Evolutionary conservation across 2,113 vertebrate genomes (phyloP).

Genomic region (Cettia cetti): DNA sequence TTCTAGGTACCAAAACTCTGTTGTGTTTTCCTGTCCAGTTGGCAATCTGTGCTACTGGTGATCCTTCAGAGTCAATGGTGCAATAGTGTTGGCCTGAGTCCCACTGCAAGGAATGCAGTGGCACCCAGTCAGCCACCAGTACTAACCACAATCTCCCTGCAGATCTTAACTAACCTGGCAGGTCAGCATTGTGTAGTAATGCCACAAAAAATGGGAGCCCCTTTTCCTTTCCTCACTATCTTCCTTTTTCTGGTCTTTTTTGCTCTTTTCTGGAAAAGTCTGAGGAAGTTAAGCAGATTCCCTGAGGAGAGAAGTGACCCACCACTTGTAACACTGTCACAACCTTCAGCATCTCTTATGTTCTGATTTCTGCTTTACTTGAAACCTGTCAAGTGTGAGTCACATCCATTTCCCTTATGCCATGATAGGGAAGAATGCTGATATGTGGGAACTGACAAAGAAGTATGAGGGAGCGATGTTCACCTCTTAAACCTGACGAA

Average conservation of each 20-base stretch:
- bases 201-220: neutral
- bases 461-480: neutral
- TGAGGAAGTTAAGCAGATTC: neutral
- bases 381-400: conserved; percentile 11
- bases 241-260: neutral
- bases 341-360: neutral
- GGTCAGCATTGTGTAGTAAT: neutral
- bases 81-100: neutral
- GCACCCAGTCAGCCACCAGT: neutral
- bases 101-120: conserved; percentile 1
- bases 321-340: neutral
- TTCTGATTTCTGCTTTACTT: neutral
- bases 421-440: conserved; percentile 17
- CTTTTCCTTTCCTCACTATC: neutral
- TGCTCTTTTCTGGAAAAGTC: neutral
- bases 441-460: conserved; percentile 48
- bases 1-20: neutral
- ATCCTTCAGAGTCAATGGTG: neutral
- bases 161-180: conserved; percentile 26
- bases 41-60: neutral
- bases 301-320: neutral
- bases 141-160: conserved; percentile 25
- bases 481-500: conserved; percentile 18
- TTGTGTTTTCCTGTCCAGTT: neutral
- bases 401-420: conserved; percentile 29